Percentiles rank a stretch among this genome's conserved stretches.
phyloP scores from a whole-genome alignment of 2,888 invertebrate species.

The Aethes cnicana region DNA sequence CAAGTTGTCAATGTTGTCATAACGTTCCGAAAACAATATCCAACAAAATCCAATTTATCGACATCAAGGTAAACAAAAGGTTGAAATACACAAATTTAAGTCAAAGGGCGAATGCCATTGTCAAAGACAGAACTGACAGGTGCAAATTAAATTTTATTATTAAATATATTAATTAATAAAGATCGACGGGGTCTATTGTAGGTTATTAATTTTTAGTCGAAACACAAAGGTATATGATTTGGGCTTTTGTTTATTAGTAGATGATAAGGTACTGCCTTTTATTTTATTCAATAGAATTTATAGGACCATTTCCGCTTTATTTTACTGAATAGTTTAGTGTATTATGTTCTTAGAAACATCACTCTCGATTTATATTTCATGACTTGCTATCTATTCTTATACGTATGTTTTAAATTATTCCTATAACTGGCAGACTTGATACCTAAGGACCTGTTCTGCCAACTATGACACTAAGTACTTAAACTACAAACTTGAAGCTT shows the following conservation, averaged over 20 bases:
- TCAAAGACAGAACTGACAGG: constrained; percentile 60
- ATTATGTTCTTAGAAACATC: too few species aligned
- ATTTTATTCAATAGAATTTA: neutral
- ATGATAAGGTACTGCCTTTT: neutral
- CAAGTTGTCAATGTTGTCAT: too few species aligned
- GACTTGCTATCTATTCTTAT: too few species aligned
- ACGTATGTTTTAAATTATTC: too few species aligned
- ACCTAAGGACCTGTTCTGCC: too few species aligned
- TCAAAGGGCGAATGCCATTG: constrained; percentile 35
- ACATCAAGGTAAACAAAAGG: constrained; percentile 12
- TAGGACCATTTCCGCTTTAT: too few species aligned
- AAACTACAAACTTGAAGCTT: too few species aligned
- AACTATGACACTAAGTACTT: too few species aligned
- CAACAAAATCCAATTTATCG: constrained; percentile 19
- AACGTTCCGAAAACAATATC: constrained; percentile 6
- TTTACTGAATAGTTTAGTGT: too few species aligned
- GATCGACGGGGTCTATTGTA: constrained; percentile 12
- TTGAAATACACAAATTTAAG: constrained; percentile 25
- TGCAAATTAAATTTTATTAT: constrained; percentile 63
- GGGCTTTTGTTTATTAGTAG: constrained; percentile 1
- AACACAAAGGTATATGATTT: constrained; percentile 20
- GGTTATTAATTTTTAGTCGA: constrained; percentile 26
- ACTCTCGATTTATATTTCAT: too few species aligned
- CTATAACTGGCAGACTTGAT: too few species aligned
- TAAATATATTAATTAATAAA: constrained; percentile 45